phyloP scores from a whole-genome alignment of 2,113 vertebrate species.

The Rattus norvegicus region DNA sequence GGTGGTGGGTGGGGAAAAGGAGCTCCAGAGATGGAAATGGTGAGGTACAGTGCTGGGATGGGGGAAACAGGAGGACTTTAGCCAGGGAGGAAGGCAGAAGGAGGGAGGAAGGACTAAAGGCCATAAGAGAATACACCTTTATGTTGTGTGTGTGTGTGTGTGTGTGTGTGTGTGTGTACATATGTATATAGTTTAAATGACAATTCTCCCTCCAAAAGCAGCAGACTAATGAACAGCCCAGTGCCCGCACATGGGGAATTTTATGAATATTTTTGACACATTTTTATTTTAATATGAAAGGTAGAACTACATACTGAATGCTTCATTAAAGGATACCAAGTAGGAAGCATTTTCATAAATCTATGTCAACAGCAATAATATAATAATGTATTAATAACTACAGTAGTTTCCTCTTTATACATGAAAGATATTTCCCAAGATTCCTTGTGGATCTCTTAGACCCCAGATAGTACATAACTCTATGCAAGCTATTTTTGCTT shows the following conservation, averaged over 20 bases:
- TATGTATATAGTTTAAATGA: neutral
- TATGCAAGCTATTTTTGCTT: neutral
- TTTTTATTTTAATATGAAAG: slow-evolving; percentile 44
- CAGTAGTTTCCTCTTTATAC: neutral
- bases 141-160: neutral
- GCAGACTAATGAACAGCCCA: neutral
- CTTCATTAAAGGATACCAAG: slow-evolving; percentile 36
- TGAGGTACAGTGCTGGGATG: neutral
- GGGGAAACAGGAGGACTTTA: neutral
- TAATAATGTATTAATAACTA: neutral
- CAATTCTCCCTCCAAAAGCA: neutral
- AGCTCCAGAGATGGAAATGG: neutral
- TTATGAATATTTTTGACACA: slow-evolving; percentile 9
- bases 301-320: neutral
- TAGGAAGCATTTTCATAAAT: slow-evolving; percentile 11
- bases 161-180: neutral
- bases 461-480: neutral
- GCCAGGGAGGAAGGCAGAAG: no score
- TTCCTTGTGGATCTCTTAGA: neutral
- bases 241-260: neutral
- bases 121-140: neutral
- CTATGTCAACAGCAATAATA: neutral
- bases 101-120: neutral
- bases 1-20: neutral
- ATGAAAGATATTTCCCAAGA: neutral